phyloP scores from a whole-genome alignment of 2,888 invertebrate genomes.

The Phyllotreta cruciferae region DNA sequence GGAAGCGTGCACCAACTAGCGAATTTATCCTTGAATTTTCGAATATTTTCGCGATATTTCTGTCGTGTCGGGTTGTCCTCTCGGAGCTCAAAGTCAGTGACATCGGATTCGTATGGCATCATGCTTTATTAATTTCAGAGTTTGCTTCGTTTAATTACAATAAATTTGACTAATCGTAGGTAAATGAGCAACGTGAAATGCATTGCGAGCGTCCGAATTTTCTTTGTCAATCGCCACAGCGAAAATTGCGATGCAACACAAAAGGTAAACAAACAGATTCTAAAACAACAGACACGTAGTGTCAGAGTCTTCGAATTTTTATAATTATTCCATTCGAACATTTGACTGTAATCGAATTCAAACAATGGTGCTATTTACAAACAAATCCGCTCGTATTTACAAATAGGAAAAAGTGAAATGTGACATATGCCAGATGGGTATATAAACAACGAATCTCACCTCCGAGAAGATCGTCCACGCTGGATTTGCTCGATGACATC shows the following conservation, averaged over 20 bases:
- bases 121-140: not conserved
- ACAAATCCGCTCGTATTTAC: conserved; percentile 27
- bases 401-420: conserved; percentile 30
- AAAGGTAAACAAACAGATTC: conserved; percentile 13
- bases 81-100: conserved; percentile 9
- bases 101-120: conserved; percentile 1
- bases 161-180: not conserved
- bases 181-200: not conserved
- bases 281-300: not conserved
- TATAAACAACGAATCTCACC: conserved; percentile 52
- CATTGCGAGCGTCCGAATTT: not conserved
- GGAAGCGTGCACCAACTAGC: not conserved
- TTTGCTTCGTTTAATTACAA: conserved; percentile 7
- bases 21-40: not conserved
- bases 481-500: conserved; percentile 60
- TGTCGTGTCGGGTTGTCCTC: not conserved
- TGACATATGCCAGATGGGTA: conserved; percentile 45
- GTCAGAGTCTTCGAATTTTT: not conserved
- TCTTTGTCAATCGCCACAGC: conserved; percentile 9
- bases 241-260: not conserved
- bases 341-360: not conserved
- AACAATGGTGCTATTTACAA: conserved; percentile 23
- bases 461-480: conserved; percentile 58
- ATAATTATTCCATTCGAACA: conserved; percentile 3
- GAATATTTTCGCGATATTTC: not conserved